Conservation (phyloP, 2,113 vertebrate genomes). For the Brienomyrus brachyistius region DNA sequence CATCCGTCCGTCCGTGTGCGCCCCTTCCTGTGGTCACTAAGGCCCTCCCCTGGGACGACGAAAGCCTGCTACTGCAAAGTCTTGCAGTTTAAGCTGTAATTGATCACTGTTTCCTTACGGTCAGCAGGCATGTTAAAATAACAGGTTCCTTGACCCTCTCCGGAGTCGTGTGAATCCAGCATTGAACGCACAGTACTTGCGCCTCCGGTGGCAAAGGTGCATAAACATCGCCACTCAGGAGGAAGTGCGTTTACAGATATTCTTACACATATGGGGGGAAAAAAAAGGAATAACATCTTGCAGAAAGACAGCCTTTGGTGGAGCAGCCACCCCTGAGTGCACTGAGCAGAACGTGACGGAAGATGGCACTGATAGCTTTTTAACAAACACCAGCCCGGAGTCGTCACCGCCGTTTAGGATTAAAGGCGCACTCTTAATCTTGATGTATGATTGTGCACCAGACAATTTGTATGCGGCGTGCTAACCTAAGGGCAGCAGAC, state of each 20-base stretch:
- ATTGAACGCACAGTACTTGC: background rate
- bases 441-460: background rate
- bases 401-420: background rate
- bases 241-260: background rate
- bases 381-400: background rate
- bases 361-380: background rate
- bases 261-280: no score
- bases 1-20: conserved; percentile 21
- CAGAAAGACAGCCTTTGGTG: background rate
- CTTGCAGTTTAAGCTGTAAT: background rate
- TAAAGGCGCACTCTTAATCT: background rate
- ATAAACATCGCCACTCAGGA: background rate
- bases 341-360: background rate
- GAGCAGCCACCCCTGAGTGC: background rate
- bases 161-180: background rate
- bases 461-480: background rate
- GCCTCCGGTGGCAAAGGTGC: background rate
- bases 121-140: background rate
- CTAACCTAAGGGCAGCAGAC: background rate
- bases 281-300: background rate
- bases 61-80: background rate
- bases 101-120: background rate
- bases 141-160: background rate
- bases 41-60: background rate
- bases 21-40: conserved; percentile 13